Evolutionary conservation across 2,797 vertebrate species (phyloP).

Genomic region (Oreortyx pictus): DNA sequence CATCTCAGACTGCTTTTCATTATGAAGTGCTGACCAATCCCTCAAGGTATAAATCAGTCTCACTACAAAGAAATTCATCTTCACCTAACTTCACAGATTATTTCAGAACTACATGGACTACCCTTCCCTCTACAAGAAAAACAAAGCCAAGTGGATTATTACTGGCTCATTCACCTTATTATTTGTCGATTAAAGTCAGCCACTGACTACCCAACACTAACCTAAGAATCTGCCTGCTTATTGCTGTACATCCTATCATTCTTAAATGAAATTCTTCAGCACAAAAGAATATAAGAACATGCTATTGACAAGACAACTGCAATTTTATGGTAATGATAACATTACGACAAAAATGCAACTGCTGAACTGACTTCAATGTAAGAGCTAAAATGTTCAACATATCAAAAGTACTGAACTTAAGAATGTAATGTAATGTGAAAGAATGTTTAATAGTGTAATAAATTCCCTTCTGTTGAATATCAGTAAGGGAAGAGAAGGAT

Average conservation of each 20-base stretch:
- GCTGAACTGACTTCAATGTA: background rate
- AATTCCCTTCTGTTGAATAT: background rate
- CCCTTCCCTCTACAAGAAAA: background rate
- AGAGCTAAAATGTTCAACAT: background rate
- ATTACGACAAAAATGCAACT: background rate
- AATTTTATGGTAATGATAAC: background rate
- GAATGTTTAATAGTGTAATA: background rate
- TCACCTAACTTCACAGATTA: background rate
- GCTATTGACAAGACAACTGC: background rate
- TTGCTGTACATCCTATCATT: background rate
- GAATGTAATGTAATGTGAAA: background rate
- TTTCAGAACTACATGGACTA: background rate
- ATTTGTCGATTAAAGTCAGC: background rate
- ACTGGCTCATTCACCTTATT: background rate
- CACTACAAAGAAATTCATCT: background rate
- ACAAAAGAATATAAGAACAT: rapidly evolving
- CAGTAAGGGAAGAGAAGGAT: background rate
- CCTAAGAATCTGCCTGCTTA: rapidly evolving
- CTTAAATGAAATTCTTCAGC: background rate
- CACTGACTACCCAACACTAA: background rate
- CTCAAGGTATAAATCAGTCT: background rate
- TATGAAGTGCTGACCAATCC: background rate
- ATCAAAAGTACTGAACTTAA: background rate
- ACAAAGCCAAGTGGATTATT: background rate
- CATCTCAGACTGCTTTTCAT: background rate